Conservation (phyloP, 2,797 vertebrate species). For the Squalus acanthias region DNA sequence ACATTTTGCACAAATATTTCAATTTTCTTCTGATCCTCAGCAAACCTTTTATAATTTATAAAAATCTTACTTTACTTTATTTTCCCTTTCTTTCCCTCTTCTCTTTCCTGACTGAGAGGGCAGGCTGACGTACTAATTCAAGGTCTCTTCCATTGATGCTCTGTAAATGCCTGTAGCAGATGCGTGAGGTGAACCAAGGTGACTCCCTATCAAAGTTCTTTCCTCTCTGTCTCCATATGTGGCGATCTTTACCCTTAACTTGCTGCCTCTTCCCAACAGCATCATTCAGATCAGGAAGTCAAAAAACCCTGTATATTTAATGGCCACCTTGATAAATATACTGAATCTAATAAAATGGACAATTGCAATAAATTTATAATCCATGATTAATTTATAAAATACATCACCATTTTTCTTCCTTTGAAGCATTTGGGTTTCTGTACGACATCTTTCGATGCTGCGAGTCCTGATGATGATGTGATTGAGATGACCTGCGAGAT, state of each 20-base stretch:
- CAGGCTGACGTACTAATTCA: neutral
- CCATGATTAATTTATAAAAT: neutral
- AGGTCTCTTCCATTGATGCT: neutral
- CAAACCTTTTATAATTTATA: neutral
- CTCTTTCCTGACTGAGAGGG: neutral
- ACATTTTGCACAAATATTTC: neutral
- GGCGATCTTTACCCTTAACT: too few species aligned
- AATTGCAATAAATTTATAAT: neutral
- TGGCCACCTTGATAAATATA: neutral
- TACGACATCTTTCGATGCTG: neutral
- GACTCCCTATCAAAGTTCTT: neutral
- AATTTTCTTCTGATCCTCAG: neutral
- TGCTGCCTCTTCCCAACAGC: neutral
- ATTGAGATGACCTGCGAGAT: neutral
- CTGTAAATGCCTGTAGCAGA: neutral
- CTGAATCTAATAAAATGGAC: neutral
- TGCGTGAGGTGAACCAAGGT: neutral
- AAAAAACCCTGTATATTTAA: neutral
- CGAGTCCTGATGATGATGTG: neutral
- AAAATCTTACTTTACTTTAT: neutral
- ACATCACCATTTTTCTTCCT: neutral
- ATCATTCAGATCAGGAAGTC: neutral
- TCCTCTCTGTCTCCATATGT: neutral
- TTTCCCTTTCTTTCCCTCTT: neutral
- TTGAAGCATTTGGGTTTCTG: slow-evolving; percentile 29